Base-by-base conservation (phyloP, 1,140 invertebrate genomes). In the Phenacoccus solenopsis region DNA sequence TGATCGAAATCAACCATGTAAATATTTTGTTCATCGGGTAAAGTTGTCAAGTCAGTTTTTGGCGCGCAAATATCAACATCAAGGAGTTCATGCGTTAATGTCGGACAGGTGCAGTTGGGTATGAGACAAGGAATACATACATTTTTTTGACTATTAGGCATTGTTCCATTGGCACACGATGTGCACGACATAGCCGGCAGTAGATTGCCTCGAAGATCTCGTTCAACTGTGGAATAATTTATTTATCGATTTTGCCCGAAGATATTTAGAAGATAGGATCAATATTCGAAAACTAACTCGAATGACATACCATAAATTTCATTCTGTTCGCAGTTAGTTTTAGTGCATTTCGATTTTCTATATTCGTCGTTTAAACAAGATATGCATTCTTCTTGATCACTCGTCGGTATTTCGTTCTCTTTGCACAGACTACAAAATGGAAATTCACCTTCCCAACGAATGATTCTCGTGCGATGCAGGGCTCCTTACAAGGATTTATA, bases 51-150 rank as follows among this genome's bases (percentile, higher is more conserved):
- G 1, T 75, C 73, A 56, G 75, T 74, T 71, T 75, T 78, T 0
- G 75, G 72, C 27, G 80, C 74, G 73, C 83, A 85, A 69, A 80
- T 75, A 27, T 79, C 78, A 56, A 78, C 74, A 20, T 80, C 69
- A 38, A 74, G 71, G 5, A 76, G 64, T 22, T 73, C 73, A 56
- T 79, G 76, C 25, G 75, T 74, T 3, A 68, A 30, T 12, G 70
- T 49, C 13, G 76, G 72, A 71, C 78, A 79, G 4, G 32, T 70
- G 67, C 77, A 77, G 71, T 77, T 77, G 25, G 61, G 27, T 25
- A 71, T 64, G 12, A 75, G 71, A 73, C 82, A 84, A 1, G 78
- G 76, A 28, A 82, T 70, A 73, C 84, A 85, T 49, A 74, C 74
- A 21, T 71, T 75, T 67, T 70, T 69, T 38, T 78, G 76, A 0